These are phyloP conservation scores for Cryptoblepharus egeriae DNA, from an alignment of 2,797 vertebrate genomes.

Conservation along the genomic window DNA sequence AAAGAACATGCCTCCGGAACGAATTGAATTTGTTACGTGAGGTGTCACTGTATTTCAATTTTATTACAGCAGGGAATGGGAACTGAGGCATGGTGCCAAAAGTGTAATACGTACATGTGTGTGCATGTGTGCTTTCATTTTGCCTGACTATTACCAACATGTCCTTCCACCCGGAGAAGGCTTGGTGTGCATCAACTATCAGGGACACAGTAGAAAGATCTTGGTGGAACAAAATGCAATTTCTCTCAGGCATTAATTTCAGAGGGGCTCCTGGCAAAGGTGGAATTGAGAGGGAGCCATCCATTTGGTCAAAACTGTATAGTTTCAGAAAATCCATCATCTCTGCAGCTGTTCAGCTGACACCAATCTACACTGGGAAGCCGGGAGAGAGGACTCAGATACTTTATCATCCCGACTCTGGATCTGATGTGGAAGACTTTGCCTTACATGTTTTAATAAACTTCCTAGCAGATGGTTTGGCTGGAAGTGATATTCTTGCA, in stretches of 20 bases:
- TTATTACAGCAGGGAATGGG: too few species aligned
- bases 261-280: constrained; percentile 14
- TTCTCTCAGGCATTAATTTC: constrained; percentile 20
- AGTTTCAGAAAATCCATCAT: constrained; percentile 27
- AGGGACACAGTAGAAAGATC: not conserved
- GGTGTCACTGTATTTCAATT: too few species aligned
- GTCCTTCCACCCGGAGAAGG: not conserved
- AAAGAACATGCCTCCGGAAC: too few species aligned
- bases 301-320: constrained; percentile 2
- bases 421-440: constrained; percentile 33
- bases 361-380: constrained; percentile 20
- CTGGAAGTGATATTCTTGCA: constrained; percentile 13
- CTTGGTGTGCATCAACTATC: not conserved
- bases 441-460: constrained; percentile 32
- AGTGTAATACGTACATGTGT: not conserved
- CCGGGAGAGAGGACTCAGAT: not conserved
- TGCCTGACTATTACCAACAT: not conserved
- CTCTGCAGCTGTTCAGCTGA: constrained; percentile 19
- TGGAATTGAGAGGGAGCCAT: not conserved
- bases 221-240: not conserved
- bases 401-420: constrained; percentile 9
- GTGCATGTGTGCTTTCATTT: not conserved
- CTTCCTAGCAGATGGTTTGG: constrained; percentile 37
- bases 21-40: too few species aligned
- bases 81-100: too few species aligned